Evolutionary conservation across 2,888 invertebrate species (phyloP), one percentile per base, ranked within the genome.

Genomic region (Hemistola chrysoprasaria): DNA sequence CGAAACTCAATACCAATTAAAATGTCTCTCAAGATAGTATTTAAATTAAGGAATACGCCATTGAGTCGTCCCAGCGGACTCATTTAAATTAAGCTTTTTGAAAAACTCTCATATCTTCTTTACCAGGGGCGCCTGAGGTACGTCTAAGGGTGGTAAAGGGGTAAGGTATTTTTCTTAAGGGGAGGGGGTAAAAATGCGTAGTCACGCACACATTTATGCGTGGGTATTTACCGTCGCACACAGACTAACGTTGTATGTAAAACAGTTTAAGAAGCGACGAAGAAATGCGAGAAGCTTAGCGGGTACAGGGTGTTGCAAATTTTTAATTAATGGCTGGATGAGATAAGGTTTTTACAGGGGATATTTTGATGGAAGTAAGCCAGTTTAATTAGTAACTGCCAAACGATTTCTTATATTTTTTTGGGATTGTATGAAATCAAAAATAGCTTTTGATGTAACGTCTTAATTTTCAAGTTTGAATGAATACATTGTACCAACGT

Each of bases 31-130:
- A 62, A 80, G 83, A 81, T 83, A 84, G 76, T 82, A 85, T 86
- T 84, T 80, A 85, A 87, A 86, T 86, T 84, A 85, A 81, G 76
- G 80, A 81, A 85, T 82, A 85, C 82, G 78, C 68, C 80, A 85
- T 85, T 83, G 82, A 84, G 84, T 67, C 77, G 75, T 84, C 75
- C 76, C 80, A 48, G 68, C 74, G 71, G 78, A 62, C 85, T 87
- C 83, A 85, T 88, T 87, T 87, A 87, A 88, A 88, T 88, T 87
- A 88, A 86, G 88, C 86, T 85, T 87, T 84, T 82, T 82, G 82
- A 86, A 85, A 87, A 87, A 86, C 77, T 84, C 87, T 84, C 87
- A 88, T 87, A 88, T 88, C 87, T 87, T 84, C 83, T 83, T 86
- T 82, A 81, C 73, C 81, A 77, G 81, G 70, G 83, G 83, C 81